A percentile compares a stretch with the other conserved stretches of the same genome.
phyloP scores from a whole-genome alignment of 37 sponge, comb jelly and placozoan species.

The Dysidea cf. avara region DNA sequence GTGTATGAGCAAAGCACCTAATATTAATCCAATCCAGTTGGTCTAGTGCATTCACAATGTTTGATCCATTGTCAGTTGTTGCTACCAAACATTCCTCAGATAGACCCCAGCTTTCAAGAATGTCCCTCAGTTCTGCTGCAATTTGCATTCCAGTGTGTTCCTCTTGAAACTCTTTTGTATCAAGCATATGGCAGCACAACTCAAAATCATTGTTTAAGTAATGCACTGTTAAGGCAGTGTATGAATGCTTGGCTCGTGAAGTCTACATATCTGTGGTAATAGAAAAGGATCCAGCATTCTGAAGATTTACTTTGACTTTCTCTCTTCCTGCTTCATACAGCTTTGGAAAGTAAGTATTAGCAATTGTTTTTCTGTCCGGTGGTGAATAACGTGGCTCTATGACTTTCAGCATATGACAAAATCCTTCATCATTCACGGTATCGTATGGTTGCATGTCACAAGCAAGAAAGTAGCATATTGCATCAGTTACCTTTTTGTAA shows the following conservation, averaged over 20 bases:
- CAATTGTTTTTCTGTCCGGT: slow-evolving; percentile 23
- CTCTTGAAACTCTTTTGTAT: slow-evolving; percentile 27
- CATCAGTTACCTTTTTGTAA: background rate
- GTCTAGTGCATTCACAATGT: slow-evolving; percentile 6
- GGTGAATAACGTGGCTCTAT: slow-evolving; percentile 27
- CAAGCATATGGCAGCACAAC: slow-evolving; percentile 17
- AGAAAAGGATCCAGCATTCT: background rate
- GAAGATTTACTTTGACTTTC: background rate
- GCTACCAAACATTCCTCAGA: background rate
- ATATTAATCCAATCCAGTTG: background rate
- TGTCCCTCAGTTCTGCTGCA: slow-evolving; percentile 22
- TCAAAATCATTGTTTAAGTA: slow-evolving; percentile 1
- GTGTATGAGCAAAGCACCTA: slow-evolving; percentile 12
- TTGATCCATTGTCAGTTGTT: slow-evolving; percentile 28
- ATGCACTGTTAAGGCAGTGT: slow-evolving; percentile 35
- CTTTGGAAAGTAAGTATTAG: slow-evolving; percentile 11
- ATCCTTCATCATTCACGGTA: slow-evolving; percentile 27
- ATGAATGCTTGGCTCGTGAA: slow-evolving; percentile 34
- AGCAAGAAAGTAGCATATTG: slow-evolving; percentile 31
- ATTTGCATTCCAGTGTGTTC: slow-evolving; percentile 25
- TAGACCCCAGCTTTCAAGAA: slow-evolving; percentile 7
- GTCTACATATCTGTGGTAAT: slow-evolving; percentile 49
- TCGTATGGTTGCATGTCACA: slow-evolving; percentile 31
- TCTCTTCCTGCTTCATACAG: slow-evolving; percentile 12
- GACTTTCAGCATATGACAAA: slow-evolving; percentile 22